phyloP scores from a whole-genome alignment of 2,797 vertebrate genomes.

The Microchirus variegatus region DNA sequence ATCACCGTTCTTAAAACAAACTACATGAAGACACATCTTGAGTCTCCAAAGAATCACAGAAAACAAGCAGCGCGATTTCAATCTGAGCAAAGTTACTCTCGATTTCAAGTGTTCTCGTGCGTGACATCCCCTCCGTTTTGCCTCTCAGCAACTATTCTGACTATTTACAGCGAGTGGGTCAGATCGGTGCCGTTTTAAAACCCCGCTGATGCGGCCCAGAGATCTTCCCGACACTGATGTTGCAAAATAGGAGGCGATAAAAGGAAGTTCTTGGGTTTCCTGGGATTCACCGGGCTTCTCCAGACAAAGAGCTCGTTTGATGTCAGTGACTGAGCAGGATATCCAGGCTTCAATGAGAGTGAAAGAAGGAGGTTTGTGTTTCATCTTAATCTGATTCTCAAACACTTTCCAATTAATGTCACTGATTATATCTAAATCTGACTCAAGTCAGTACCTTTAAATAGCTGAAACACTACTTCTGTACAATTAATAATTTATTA shows the following conservation, averaged over 20 bases:
- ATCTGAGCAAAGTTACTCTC: slow-evolving; percentile 1
- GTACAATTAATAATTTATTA: slow-evolving; percentile 8
- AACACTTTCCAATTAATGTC: slow-evolving; percentile 42
- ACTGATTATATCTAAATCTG: not conserved
- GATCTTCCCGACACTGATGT: slow-evolving; percentile 30
- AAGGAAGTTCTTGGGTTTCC: slow-evolving; percentile 61
- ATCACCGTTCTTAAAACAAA: slow-evolving; percentile 91
- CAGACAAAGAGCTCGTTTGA: slow-evolving; percentile 51
- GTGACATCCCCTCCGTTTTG: not conserved
- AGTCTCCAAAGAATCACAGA: slow-evolving; percentile 23
- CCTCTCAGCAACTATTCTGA: slow-evolving; percentile 3
- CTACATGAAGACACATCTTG: slow-evolving; percentile 72
- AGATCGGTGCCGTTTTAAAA: slow-evolving; percentile 15
- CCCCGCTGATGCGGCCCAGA: slow-evolving; percentile 22
- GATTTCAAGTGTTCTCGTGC: not conserved
- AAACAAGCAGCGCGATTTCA: slow-evolving; percentile 10
- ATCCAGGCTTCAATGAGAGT: slow-evolving; percentile 44
- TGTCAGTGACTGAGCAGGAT: slow-evolving; percentile 41
- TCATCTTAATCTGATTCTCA: slow-evolving; percentile 54
- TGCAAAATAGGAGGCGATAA: slow-evolving; percentile 49
- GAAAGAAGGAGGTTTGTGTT: not conserved
- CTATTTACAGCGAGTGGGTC: slow-evolving; percentile 14
- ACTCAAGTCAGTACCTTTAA: not conserved
- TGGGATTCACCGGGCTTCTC: slow-evolving; percentile 68
- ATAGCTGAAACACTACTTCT: not conserved